Conservation (phyloP, 1,140 invertebrate genomes). For the Drosophila pruinosa region DNA sequence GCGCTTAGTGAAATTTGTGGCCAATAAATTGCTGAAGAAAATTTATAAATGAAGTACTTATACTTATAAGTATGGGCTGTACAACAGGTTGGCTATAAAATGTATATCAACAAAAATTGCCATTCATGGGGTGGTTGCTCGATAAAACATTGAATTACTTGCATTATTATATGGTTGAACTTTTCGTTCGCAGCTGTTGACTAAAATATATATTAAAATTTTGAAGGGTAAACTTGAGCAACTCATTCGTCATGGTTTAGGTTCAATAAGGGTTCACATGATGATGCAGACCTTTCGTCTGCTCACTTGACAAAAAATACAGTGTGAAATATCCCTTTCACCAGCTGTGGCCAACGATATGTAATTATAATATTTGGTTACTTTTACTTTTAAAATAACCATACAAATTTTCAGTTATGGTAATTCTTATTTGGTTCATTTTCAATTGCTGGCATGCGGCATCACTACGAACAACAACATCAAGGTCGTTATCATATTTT, state of each 20-base stretch:
- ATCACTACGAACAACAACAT: constrained; percentile 36
- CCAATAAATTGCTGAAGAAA: constrained; percentile 29
- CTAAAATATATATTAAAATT: constrained; percentile 52
- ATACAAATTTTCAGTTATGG: constrained; percentile 32
- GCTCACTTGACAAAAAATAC: constrained; percentile 37
- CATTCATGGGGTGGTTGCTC: background rate
- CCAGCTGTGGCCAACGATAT: constrained; percentile 1
- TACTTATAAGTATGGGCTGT: constrained; percentile 10
- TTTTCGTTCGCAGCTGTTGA: constrained; percentile 53
- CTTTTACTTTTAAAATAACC: constrained; percentile 29
- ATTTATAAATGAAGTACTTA: constrained; percentile 35
- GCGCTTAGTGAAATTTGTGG: constrained; percentile 17
- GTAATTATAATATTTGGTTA: constrained; percentile 63
- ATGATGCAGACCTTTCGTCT: constrained; percentile 17
- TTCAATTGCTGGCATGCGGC: constrained; percentile 8
- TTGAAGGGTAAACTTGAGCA: constrained; percentile 47
- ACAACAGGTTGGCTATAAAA: constrained; percentile 21
- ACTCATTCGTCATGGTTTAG: constrained; percentile 72
- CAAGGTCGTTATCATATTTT: constrained; percentile 48
- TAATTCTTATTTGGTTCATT: background rate
- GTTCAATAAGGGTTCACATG: constrained; percentile 42
- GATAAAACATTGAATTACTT: constrained; percentile 38
- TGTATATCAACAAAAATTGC: background rate
- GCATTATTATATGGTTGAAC: constrained; percentile 33
- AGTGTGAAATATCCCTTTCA: constrained; percentile 24